Evolutionary conservation across 2,113 vertebrate genomes (phyloP), one percentile per base, ranked within the genome.

Genomic region (Zosterops lateralis): DNA sequence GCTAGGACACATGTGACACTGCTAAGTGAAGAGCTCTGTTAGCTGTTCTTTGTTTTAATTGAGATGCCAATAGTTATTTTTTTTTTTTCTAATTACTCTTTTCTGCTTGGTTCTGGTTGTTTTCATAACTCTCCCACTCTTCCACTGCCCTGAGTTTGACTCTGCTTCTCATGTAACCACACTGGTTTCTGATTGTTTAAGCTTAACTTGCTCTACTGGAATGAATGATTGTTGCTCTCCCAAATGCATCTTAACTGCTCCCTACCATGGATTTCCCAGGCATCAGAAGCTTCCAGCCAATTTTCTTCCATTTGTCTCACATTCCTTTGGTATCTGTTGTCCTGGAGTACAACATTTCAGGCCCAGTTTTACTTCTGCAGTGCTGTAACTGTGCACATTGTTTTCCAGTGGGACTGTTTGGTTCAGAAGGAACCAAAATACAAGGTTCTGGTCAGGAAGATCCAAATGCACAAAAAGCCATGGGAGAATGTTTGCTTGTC

Each of bases 211-310:
- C 87, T 94, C 97, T 94, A 86, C 86, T 90, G 90, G 84, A 96
- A 96, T 91, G 84, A 96, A 92, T 51, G 93, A 96, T 40, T 93
- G 72, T 25, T 93, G 88, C 92, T 87, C 75, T 92, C 84, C 72
- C 66, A 90, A 64, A 96, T 87, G 88, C 67, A 80, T 89, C 87
- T 83, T 89, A 87, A 97, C 92, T 84, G 73, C 68, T 95, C 86
- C 96, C 88, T 93, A 88, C 81, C 66, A 40, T 47, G n/a, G 85
- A 73, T 62, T 96, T 95, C 94, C 87, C 78, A 96, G 79, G 91
- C 94, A 76, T n/a, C 80, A 89, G 74, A 92, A 89, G 77, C 77
- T 89, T 78, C 62, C 58, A 94, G 84, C 36, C 73, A 81, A 28
- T 84, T 87, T 93, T 85, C 47, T 93, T 92, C 57, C 68, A 89